A percentile compares a stretch with the other conserved stretches of the same genome.
Conservation (phyloP, 2,797 vertebrate genomes). For the Australoheros facetus region DNA sequence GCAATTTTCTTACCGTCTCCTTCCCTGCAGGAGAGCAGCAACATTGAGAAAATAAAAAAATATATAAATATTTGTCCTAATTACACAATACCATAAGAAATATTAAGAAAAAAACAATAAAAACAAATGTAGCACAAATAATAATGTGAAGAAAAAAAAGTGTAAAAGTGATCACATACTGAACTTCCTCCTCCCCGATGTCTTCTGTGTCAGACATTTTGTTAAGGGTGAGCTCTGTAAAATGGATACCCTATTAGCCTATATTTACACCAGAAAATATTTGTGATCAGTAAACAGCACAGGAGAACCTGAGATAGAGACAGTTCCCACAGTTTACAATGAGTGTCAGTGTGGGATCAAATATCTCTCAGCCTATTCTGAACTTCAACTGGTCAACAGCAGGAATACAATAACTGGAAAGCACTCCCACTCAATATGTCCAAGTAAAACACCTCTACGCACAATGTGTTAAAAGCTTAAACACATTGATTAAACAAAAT, state of each 20-base stretch:
- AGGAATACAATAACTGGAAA: neutral
- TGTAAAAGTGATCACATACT: constrained; percentile 65
- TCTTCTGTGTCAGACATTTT: constrained; percentile 82
- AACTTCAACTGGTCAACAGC: neutral
- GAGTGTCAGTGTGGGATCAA: neutral
- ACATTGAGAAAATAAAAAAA: neutral
- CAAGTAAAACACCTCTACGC: neutral
- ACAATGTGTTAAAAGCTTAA: neutral
- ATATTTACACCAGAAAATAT: constrained; percentile 59
- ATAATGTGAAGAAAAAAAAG: neutral
- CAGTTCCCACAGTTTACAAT: constrained; percentile 11
- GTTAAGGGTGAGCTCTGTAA: constrained; percentile 57
- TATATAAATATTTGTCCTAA: neutral
- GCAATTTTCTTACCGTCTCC: constrained; percentile 69
- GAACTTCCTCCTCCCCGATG: constrained; percentile 66
- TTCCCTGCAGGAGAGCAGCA: constrained; percentile 59
- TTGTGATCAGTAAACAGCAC: constrained; percentile 49
- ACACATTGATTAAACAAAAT: neutral
- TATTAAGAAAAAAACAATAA: neutral
- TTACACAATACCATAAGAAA: neutral
- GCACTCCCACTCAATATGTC: neutral
- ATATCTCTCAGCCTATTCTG: constrained; percentile 4
- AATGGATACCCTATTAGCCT: constrained; percentile 58
- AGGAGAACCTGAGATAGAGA: constrained; percentile 22
- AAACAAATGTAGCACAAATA: neutral